phyloP scores from a whole-genome alignment of 2,113 vertebrate species.

The Ammodytes marinus region DNA sequence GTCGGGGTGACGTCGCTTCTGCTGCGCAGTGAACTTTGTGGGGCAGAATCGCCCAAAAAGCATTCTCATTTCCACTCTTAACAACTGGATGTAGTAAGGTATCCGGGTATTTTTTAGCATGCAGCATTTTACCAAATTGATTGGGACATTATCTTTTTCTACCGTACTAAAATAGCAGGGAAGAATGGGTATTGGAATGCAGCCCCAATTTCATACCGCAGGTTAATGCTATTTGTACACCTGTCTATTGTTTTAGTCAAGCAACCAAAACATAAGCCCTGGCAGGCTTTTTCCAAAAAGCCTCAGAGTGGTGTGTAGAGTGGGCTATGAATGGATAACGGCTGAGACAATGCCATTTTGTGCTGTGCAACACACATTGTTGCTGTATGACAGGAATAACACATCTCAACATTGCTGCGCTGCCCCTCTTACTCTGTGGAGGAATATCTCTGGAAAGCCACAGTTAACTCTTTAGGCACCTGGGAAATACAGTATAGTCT shows the following conservation, averaged over 20 bases:
- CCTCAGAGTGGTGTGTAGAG: slow-evolving; percentile 3
- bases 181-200: too few relatives aligned
- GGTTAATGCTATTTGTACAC: background rate
- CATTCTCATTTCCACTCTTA: too few relatives aligned
- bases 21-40: too few relatives aligned
- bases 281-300: slow-evolving; percentile 20
- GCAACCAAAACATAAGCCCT: background rate
- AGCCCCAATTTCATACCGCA: background rate
- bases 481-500: background rate
- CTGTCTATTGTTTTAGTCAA: slow-evolving; percentile 11
- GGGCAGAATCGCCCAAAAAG: too few relatives aligned
- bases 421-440: background rate
- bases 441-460: slow-evolving; percentile 17
- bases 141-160: too few relatives aligned
- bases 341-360: slow-evolving; percentile 21
- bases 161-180: too few relatives aligned
- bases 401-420: background rate
- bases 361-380: slow-evolving; percentile 40
- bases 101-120: too few relatives aligned
- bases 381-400: slow-evolving; percentile 32
- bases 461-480: slow-evolving; percentile 4
- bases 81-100: too few relatives aligned
- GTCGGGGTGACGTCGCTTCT: too few relatives aligned
- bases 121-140: too few relatives aligned
- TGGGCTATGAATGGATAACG: slow-evolving; percentile 6